Evolutionary conservation across 2,888 invertebrate genomes (phyloP).

Genomic region (Apamea anceps): DNA sequence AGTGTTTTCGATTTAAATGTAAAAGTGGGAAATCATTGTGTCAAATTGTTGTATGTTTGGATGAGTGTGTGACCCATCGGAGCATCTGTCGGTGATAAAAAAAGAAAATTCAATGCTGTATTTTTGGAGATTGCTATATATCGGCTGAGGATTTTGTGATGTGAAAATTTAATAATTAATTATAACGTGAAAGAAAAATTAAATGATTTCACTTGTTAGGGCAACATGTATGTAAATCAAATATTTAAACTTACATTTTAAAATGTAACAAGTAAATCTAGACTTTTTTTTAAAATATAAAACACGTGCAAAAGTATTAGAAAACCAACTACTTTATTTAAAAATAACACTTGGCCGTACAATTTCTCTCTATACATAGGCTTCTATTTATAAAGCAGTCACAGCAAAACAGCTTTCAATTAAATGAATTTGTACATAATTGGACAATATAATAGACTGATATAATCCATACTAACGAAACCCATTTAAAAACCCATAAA

Average conservation of each 20-base stretch:
- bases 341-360: conserved; percentile 48
- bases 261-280: neutral
- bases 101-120: neutral
- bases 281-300: neutral
- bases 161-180: neutral
- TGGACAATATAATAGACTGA: conserved; percentile 1
- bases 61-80: conserved; percentile 14
- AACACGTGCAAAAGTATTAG: conserved; percentile 38
- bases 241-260: neutral
- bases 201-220: neutral
- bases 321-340: conserved; percentile 42
- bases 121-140: neutral
- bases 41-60: conserved; percentile 16
- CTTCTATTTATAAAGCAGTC: conserved; percentile 50
- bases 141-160: neutral
- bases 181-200: neutral
- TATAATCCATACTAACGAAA: neutral
- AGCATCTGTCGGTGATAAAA: neutral
- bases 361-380: conserved; percentile 56
- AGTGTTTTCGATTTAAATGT: conserved; percentile 37
- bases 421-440: conserved; percentile 20
- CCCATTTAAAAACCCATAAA: conserved; percentile 10
- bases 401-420: conserved; percentile 47
- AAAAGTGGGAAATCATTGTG: conserved; percentile 49
- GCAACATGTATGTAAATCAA: neutral